phyloP scores from a whole-genome alignment of 2,888 invertebrate genomes.

The Ashinkailepas kermadecensis region DNA sequence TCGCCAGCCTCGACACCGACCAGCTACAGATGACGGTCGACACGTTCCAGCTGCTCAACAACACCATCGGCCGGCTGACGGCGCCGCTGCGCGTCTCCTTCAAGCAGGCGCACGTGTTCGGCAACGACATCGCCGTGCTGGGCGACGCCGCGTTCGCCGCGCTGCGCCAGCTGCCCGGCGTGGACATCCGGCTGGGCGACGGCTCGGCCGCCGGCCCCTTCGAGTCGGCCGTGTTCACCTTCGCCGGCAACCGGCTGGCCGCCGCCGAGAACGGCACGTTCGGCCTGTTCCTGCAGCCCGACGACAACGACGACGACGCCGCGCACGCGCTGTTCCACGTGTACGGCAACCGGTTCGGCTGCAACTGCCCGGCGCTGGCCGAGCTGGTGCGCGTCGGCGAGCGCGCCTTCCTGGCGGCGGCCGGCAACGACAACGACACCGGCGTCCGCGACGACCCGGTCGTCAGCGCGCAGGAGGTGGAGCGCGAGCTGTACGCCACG shows the following conservation, averaged over 20 bases:
- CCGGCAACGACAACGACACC: neutral
- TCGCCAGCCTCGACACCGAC: neutral
- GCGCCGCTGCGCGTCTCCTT: neutral
- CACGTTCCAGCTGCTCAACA: neutral
- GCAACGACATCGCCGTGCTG: neutral
- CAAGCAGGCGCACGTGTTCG: neutral
- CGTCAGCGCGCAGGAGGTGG: neutral
- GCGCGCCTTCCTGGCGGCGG: neutral
- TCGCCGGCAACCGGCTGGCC: neutral
- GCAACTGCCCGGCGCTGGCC: neutral
- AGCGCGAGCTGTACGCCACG: neutral
- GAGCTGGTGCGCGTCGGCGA: neutral
- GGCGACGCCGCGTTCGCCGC: neutral
- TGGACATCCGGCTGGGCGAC: neutral
- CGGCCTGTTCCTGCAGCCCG: neutral
- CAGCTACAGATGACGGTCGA: neutral
- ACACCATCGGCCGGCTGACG: neutral
- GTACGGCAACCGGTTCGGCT: neutral
- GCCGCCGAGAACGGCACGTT: neutral
- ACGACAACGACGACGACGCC: neutral
- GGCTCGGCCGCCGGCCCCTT: neutral
- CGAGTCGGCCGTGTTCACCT: neutral
- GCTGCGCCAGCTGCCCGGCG: neutral
- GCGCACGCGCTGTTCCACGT: neutral
- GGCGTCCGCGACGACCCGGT: neutral